Base-by-base conservation (phyloP, 2,888 invertebrate genomes). In the Sinohyriopsis cumingii region DNA sequence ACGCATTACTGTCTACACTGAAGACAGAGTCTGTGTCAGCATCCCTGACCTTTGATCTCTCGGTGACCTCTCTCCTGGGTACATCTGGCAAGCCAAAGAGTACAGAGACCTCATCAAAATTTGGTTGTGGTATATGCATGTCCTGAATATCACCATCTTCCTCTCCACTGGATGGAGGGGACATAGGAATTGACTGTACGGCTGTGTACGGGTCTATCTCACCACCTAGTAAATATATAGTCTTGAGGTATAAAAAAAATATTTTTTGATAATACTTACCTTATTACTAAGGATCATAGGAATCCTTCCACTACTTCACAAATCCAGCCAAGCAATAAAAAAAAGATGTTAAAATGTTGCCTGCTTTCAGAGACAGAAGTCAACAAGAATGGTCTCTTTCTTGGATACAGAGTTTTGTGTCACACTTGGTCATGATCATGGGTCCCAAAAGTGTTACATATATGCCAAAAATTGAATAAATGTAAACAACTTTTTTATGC, bases 1-100 rank as follows among this genome's bases (percentile, higher is more conserved):
- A 80, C 5, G 74, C 72, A 63, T 84, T 83, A 70, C 76, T 79
- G 33, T 78, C 79, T 56, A 77, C 83, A 72, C 81, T 81, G n/a
- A 69, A 63, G 4, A 76, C 67, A 18, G 67, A 63, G 68, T 72
- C 45, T 69, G 69, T 63, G 22, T 72, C 75, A 57, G 78, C 79
- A 6, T 61, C 63, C 22, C 73, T 71, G 19, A 55, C 68, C n/a
- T 56, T 60, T 54, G 45, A 54, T 24, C 61, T 28, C 19, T 60
- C 55, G 59, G 53, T 19, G 55, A 63, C 1, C 25, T 76, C 73
- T 18, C 56, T 56, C 2, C 18, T 53, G 53, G 62, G 59, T 20
- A 59, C 45, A 6, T 78, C 77, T 0, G 74, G 71, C 12, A 69
- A 73, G 20, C 65, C 76, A 5, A 78, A 75, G 59, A 69, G 74